Base-by-base conservation (phyloP, 1,140 invertebrate species). In the Steinernema khuongi region DNA sequence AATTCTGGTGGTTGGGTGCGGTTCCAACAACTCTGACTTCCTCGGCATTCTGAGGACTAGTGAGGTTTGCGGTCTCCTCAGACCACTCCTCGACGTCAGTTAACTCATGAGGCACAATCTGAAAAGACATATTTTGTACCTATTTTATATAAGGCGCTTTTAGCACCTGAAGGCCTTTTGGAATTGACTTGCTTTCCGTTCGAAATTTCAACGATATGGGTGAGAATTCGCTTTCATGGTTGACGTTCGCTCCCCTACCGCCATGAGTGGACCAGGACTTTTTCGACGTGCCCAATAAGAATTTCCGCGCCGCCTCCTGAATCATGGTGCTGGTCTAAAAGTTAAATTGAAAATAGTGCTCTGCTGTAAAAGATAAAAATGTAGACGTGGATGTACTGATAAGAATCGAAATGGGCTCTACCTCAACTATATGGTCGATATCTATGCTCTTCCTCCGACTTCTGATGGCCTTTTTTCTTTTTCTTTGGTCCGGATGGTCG, bases 221-320 rank as follows among this genome's bases (percentile, higher is more conserved):
- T 2, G 68, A 67, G 22, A 67, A 60, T 14, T 32, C 28, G 26
- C 31, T 22, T 43, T 43, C 70, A 29, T 28, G 67, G 11, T 28
- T 70, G 30, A 31, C 36, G 31, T 66, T 30, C 30, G 68, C 26
- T 60, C 29, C 26, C 1, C 31, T 14, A 31, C 2, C 36, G 18
- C 22, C 31, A 36, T 79, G 77, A 30, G 79, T 43, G 0, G 76
- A 75, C 76, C 77, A 28, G 1, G 76, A 68, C 67, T 79, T 81
- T 32, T 81, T 74, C 33, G 79, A 30, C 11, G 14, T 41, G 31
- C 76, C 78, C 74, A 79, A 79, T 18, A 79, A 68, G n/a, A 81
- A 77, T 44, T 82, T 81, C 67, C 81, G 74, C 30, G 74, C 81
- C n/a, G 80, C 80, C 67, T 81, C 80, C 74, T 80, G 72, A 31